These are phyloP conservation scores for Planiliza haematocheilus DNA, from an alignment of 2,113 vertebrate genomes.

Conservation along the genomic window DNA sequence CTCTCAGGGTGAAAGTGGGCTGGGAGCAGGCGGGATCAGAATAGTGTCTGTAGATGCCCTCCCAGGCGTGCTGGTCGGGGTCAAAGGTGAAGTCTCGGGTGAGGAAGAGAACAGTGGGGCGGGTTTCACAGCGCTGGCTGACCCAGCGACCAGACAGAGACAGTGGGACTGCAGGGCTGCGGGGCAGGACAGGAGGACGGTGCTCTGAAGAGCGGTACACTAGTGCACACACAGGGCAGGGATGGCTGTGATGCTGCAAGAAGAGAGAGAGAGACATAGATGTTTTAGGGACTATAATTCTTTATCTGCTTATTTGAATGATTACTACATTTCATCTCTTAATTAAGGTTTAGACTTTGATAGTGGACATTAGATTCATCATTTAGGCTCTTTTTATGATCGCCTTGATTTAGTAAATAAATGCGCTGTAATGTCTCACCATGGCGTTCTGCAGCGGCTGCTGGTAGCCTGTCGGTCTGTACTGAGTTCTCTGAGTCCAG, in stretches of 20 bases:
- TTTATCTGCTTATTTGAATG: too few species aligned
- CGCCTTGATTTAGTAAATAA: neutral
- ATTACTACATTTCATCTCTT: neutral
- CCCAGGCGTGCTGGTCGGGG: conserved; percentile 83
- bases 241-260: conserved; percentile 88
- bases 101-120: conserved; percentile 90
- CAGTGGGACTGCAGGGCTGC: conserved; percentile 56
- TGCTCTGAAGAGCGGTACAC: conserved; percentile 86
- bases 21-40: conserved; percentile 87
- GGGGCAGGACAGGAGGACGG: conserved; percentile 84
- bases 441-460: conserved; percentile 88
- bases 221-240: conserved; percentile 87
- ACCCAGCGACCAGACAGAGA: conserved; percentile 87
- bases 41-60: conserved; percentile 90
- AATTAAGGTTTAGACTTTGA: too few species aligned
- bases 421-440: conserved; percentile 81
- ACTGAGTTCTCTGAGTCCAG: conserved; percentile 84
- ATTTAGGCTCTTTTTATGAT: neutral
- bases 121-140: conserved; percentile 87
- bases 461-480: conserved; percentile 91
- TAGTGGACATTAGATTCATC: neutral
- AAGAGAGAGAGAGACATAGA: neutral
- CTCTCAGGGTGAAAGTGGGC: conserved; percentile 88
- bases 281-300: too few species aligned
- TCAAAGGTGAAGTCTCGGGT: conserved; percentile 89